A percentile compares a stretch with the other conserved stretches of the same genome.
Evolutionary conservation across 2,113 vertebrate species (phyloP).

Genomic region (Syrmaticus mikado): DNA sequence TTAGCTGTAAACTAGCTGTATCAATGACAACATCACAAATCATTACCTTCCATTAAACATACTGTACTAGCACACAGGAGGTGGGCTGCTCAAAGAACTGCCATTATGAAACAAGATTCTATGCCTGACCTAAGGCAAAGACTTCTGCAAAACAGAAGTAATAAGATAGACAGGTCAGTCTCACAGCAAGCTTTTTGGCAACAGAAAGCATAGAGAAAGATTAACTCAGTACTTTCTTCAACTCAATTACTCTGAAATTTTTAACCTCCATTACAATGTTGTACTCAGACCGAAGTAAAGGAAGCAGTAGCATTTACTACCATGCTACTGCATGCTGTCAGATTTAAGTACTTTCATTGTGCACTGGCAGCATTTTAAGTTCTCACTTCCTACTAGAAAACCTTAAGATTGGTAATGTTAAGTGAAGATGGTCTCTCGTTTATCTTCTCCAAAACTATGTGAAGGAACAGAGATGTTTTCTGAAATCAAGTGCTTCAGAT

Average conservation of each 20-base stretch:
- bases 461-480: not conserved
- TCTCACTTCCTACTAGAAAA: slow-evolving; percentile 27
- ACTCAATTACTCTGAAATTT: not conserved
- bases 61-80: not conserved
- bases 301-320: not conserved
- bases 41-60: not conserved
- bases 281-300: not conserved
- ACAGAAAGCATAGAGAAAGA: not conserved
- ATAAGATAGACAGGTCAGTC: not conserved
- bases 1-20: no score
- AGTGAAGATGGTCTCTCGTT: not conserved
- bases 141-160: not conserved
- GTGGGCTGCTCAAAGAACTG: not conserved
- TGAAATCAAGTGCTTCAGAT: slow-evolving; percentile 7
- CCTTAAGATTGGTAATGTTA: slow-evolving; percentile 21
- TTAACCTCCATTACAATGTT: not conserved
- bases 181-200: not conserved
- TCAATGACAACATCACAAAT: no score
- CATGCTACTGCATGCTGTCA: not conserved
- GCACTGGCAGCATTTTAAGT: slow-evolving; percentile 18
- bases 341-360: not conserved
- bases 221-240: not conserved
- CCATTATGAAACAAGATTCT: not conserved
- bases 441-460: not conserved
- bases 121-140: not conserved